Conservation (phyloP, 1,140 invertebrate genomes). For the Drosophila micromelanica region DNA sequence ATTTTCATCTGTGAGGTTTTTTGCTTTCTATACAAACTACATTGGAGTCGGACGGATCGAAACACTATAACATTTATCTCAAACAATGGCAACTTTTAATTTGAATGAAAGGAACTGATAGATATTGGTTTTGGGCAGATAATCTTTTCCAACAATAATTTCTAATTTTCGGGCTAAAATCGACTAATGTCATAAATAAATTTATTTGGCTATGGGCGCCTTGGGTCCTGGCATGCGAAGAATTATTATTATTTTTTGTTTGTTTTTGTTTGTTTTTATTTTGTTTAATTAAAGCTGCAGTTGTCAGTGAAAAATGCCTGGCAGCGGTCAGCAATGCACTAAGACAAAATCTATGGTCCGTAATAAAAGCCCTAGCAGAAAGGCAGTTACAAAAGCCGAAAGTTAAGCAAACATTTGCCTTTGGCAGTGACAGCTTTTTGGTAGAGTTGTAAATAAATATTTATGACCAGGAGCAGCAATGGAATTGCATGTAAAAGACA, state of each 20-base stretch:
- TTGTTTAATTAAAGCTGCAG: slow-evolving; percentile 80
- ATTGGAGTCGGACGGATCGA: too few relatives aligned
- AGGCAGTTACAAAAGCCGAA: slow-evolving; percentile 50
- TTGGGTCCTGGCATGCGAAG: slow-evolving; percentile 21
- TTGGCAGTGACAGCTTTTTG: slow-evolving; percentile 72
- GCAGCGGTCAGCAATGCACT: neutral
- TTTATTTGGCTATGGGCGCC: slow-evolving; percentile 12
- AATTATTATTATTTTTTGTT: slow-evolving; percentile 38
- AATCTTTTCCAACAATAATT: slow-evolving; percentile 19
- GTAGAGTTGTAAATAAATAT: slow-evolving; percentile 76
- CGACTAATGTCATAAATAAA: neutral
- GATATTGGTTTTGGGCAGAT: neutral
- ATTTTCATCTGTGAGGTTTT: too few relatives aligned
- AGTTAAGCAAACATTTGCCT: slow-evolving; percentile 49
- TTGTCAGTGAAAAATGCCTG: slow-evolving; percentile 75
- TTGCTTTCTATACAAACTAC: too few relatives aligned
- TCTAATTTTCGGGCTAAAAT: slow-evolving; percentile 6
- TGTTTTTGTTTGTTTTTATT: slow-evolving; percentile 57
- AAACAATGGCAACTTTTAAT: neutral
- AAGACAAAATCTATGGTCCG: slow-evolving; percentile 23
- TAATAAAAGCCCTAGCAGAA: slow-evolving; percentile 8
- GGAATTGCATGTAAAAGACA: slow-evolving; percentile 75
- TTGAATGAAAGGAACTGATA: neutral
- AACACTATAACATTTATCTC: too few relatives aligned
- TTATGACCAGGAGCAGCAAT: slow-evolving; percentile 59